Conservation (phyloP, 1,140 invertebrate genomes). For the Platorchestia sp. region DNA sequence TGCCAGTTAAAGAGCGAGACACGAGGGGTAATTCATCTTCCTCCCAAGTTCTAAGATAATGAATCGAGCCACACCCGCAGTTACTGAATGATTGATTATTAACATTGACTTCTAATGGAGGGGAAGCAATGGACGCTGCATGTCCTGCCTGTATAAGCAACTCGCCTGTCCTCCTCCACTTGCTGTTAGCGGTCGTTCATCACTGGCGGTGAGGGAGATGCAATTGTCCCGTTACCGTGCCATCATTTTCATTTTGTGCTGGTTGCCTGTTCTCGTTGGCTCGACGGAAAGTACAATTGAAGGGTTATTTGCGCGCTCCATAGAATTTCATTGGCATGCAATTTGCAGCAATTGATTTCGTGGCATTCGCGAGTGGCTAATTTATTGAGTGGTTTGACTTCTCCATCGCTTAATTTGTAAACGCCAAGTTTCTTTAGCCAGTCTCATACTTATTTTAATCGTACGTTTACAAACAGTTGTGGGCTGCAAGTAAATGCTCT, state of each 20-base stretch:
- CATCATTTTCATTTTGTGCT: not conserved
- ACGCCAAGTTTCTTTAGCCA: not conserved
- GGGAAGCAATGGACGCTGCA: not conserved
- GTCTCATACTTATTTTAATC: not conserved
- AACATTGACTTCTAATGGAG: not conserved
- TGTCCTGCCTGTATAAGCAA: not conserved
- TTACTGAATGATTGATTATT: not conserved
- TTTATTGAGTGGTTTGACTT: not conserved
- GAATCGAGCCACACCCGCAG: not conserved
- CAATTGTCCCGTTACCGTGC: not conserved
- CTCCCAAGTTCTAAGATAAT: not conserved
- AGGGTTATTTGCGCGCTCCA: not conserved
- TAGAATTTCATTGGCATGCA: not conserved
- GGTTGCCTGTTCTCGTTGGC: not conserved
- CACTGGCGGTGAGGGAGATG: not conserved
- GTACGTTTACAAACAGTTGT: not conserved
- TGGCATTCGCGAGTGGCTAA: not conserved
- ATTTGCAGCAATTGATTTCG: not conserved
- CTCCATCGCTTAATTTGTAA: not conserved
- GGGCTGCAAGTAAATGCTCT: not conserved
- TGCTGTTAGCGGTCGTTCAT: not conserved
- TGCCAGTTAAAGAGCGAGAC: not conserved
- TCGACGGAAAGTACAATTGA: not conserved
- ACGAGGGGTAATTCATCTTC: not conserved
- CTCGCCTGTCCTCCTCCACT: not conserved